Percentiles rank a stretch among this genome's conserved stretches.
Conservation (phyloP, 2,888 invertebrate genomes). For the Prenolepis imparis region DNA sequence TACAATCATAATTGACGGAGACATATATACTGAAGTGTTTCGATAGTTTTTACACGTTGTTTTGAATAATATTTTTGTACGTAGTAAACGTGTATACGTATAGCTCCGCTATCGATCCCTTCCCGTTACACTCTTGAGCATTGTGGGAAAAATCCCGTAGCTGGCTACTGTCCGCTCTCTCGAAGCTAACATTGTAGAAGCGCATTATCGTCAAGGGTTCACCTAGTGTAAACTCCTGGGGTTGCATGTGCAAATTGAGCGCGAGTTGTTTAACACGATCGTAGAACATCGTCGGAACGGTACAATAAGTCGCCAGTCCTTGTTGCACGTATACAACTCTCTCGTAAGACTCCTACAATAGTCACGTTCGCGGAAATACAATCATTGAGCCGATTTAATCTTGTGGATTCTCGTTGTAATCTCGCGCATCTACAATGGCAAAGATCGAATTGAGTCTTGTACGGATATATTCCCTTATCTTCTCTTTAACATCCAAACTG, state of each 20-base stretch:
- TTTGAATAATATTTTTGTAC: conserved; percentile 6
- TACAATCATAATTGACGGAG: not conserved
- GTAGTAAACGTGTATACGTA: not conserved
- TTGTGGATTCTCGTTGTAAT: conserved; percentile 65
- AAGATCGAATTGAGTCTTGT: conserved; percentile 67
- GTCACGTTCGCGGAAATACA: conserved; percentile 77
- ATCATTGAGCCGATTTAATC: conserved; percentile 76
- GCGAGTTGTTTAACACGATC: conserved; percentile 77
- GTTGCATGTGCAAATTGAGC: conserved; percentile 78
- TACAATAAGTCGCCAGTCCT: conserved; percentile 67
- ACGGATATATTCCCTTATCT: conserved; percentile 21
- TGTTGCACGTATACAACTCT: conserved; percentile 63
- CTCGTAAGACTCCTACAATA: conserved; percentile 68
- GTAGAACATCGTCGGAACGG: conserved; percentile 68
- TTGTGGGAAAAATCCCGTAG: conserved; percentile 63
- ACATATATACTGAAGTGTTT: not conserved
- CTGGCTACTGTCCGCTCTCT: conserved; percentile 63
- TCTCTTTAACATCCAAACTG: conserved; percentile 19
- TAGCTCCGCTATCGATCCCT: conserved; percentile 35
- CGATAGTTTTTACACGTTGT: not conserved
- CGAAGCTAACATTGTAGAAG: conserved; percentile 69
- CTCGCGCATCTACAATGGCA: conserved; percentile 66
- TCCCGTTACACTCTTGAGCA: conserved; percentile 27
- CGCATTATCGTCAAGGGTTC: conserved; percentile 76
- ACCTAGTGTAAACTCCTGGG: conserved; percentile 76